Evolutionary conservation across 2,113 vertebrate genomes (phyloP), one percentile per base, ranked within the genome.

Genomic region (Macrotus californicus): DNA sequence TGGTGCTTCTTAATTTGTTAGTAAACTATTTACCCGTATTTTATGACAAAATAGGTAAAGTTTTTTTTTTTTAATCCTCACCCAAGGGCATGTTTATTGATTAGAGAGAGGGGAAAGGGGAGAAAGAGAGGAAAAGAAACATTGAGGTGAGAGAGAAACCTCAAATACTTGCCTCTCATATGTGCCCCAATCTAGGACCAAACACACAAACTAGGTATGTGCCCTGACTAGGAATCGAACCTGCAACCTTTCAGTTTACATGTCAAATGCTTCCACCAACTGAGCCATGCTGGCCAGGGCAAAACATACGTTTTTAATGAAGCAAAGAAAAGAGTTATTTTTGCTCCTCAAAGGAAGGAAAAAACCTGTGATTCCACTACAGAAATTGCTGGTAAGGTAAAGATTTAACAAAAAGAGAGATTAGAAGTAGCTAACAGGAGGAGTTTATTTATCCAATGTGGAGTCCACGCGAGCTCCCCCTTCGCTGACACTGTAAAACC

Each of bases 301-400:
- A 80, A 96, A 94, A 72, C 10, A 75, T 31, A 5, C 52, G 31
- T n/a, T 96, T 91, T 87, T 87, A 16, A 56, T 84, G 26, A 96
- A 64, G 41, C 39, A 94, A 93, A 97, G n/a, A 77, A 1, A 84
- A 4, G 24, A 72, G 26, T 90, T 81, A 56, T 52, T 84, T 96
- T 95, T 95, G 36, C 3, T 92, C 56, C 36, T 39, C n/a, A 75
- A 72, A 80, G 6, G 24, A 21, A 64, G n/a, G 29, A 52, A 70
- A 79, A 79, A 83, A 16, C 26, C 75, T 19, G 64, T 81, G 70
- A 85, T 91, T 96, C 77, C 67, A 31, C 10, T 50, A 70, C 81
- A 81, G 66, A 95, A 81, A 85, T 50, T 67, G 66, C 46, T 94
- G 31, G 29, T 81, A 41, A 48, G 36, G 50, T 95, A 18, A 61